Evolutionary conservation across 2,797 vertebrate genomes (phyloP).

Genomic region (Tragopan temminckii): DNA sequence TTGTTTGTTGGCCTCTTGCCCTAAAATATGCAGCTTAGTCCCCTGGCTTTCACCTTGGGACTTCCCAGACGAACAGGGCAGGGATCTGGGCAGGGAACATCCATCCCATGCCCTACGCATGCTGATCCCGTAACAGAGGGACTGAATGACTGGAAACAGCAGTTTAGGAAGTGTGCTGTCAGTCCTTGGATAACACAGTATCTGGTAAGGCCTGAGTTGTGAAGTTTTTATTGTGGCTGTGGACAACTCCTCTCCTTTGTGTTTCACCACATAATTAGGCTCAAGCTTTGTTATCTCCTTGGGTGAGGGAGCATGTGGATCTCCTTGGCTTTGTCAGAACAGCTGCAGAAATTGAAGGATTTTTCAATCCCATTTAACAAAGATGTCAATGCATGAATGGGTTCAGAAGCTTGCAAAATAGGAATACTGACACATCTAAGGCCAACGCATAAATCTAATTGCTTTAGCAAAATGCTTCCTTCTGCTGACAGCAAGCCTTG

Average conservation of each 20-base stretch:
- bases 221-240: neutral
- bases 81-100: neutral
- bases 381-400: neutral
- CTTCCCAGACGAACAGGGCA: neutral
- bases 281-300: neutral
- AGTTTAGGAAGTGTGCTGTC: neutral
- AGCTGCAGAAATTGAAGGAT: neutral
- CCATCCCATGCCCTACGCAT: neutral
- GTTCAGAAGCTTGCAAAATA: neutral
- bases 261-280: neutral
- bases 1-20: neutral
- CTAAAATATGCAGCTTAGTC: neutral
- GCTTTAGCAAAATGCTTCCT: neutral
- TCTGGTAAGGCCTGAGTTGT: neutral
- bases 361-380: neutral
- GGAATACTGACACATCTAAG: neutral
- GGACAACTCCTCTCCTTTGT: fast-evolving
- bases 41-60: neutral
- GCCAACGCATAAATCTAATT: neutral
- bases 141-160: neutral
- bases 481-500: neutral
- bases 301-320: fast-evolving
- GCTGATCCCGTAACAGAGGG: neutral
- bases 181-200: neutral
- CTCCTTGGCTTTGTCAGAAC: neutral